Conservation (phyloP, 2,797 vertebrate species). For the Hydrocynus forskahlii region DNA sequence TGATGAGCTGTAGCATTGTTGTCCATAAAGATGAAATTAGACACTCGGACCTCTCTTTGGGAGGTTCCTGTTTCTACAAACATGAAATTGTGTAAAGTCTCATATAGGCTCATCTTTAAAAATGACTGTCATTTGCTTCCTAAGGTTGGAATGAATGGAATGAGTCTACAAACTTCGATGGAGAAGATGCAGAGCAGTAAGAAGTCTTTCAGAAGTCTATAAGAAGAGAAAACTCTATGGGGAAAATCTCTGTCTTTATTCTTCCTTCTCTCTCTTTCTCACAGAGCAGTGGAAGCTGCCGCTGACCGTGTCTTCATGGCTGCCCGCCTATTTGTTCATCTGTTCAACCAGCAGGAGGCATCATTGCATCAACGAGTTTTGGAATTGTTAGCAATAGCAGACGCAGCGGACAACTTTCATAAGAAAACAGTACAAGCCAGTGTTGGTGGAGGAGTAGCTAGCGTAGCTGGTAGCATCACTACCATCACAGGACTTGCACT, state of each 20-base stretch:
- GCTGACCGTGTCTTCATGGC: constrained; percentile 81
- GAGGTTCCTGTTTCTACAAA: no score
- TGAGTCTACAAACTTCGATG: constrained; percentile 58
- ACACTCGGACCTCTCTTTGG: no score
- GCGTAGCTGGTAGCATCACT: constrained; percentile 76
- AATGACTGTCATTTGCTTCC: constrained; percentile 42
- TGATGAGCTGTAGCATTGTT: no score
- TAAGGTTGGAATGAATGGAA: constrained; percentile 79
- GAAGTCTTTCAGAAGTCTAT: constrained; percentile 22
- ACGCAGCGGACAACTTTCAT: constrained; percentile 76
- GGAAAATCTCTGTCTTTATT: no score
- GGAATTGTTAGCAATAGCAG: constrained; percentile 70
- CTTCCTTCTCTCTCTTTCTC: neutral
- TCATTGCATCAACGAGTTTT: constrained; percentile 71
- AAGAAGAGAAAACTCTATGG: neutral
- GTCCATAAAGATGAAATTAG: no score
- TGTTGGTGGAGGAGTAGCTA: constrained; percentile 74
- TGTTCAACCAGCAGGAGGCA: constrained; percentile 73
- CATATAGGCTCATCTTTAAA: neutral
- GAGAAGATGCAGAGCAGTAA: constrained; percentile 72
- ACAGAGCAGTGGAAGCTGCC: constrained; percentile 74
- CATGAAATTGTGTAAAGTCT: no score
- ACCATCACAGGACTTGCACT: constrained; percentile 79
- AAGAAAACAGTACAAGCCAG: constrained; percentile 75
- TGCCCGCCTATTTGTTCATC: constrained; percentile 76